Evolutionary conservation across 2,888 invertebrate species (phyloP).

Genomic region (Leucophenga montana): DNA sequence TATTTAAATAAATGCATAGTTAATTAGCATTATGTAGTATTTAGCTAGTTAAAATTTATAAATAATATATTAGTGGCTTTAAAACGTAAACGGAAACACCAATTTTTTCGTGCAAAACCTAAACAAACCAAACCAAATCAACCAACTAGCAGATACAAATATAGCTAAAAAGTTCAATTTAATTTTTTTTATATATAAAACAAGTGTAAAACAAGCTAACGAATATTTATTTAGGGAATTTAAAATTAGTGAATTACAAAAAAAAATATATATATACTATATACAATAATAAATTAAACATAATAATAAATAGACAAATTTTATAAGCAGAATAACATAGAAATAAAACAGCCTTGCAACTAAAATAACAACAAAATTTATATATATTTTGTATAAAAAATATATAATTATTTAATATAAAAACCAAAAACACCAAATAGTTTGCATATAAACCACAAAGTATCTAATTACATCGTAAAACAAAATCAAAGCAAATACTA

Average conservation of each 20-base stretch:
- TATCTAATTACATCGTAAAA: background rate
- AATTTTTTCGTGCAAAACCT: constrained; percentile 52
- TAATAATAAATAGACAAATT: constrained; percentile 37
- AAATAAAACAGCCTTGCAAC: background rate
- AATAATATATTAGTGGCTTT: constrained; percentile 61
- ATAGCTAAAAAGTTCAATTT: constrained; percentile 31
- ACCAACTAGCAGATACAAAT: constrained; percentile 18
- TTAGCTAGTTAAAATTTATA: constrained; percentile 60
- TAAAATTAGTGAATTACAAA: constrained; percentile 48
- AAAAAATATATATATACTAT: background rate
- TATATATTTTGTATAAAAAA: too few relatives aligned
- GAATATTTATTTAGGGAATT: constrained; percentile 68
- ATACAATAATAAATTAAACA: constrained; percentile 16
- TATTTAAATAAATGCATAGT: constrained; percentile 3
- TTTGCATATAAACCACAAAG: background rate
- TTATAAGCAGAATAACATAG: constrained; percentile 32
- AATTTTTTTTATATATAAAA: constrained; percentile 21
- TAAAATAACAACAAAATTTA: too few relatives aligned
- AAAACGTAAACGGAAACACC: constrained; percentile 65
- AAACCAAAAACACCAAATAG: background rate
- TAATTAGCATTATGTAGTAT: constrained; percentile 50
- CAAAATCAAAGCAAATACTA: background rate
- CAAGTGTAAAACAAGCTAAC: constrained; percentile 45
- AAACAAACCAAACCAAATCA: constrained; percentile 38
- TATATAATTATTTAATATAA: background rate